Base-by-base conservation (phyloP, 2,113 vertebrate genomes). In the Hydrolagus affinis region DNA sequence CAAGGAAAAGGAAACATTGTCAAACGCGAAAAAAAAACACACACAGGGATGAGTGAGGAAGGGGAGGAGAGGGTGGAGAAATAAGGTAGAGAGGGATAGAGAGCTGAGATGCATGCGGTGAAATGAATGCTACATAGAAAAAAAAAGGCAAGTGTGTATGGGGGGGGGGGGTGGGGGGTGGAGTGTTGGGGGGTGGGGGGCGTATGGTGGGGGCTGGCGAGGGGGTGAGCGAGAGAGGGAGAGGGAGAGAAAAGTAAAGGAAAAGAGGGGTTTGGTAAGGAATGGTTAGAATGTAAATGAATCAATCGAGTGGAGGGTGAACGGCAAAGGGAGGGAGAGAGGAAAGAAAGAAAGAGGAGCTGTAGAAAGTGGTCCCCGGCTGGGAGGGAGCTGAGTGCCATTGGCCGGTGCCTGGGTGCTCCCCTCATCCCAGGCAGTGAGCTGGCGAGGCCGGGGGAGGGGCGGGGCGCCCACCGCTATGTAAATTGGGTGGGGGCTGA, bases 321-420 rank as follows among this genome's bases (percentile, higher is more conserved):
- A 25, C 32, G 30, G 28, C 3, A 12, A 25, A 57, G 60, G 64
- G 85, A 59, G 10, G 68, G 60, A 9, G 57, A n/a, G 11, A 25
- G 21, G 44, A 25, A 1, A 30, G 73, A 89, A 85, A 85, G 85
- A 85, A 75, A 70, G 85, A 71, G 69, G 28, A 23, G 68, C 56
- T 86, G 85, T 8, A 9, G 57, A 32, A 57, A 56, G 59, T 25
- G 6, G 44, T 73, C 64, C 17, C 17, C 71, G 25, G 32, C 69
- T 87, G 74, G 86, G 12, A 17, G 71, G 85, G 86, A 85, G 70
- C 75, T 59, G 56, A 77, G 75, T n/a, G 75, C 75, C 56, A n/a
- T 2, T 19, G 32, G 75, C 44, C 56, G 75, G 44, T 23, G 56
- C 19, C 56, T 77, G 77, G 28, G n/a, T 64, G 25, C 77, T 74